Evolutionary conservation across 2,888 invertebrate genomes (phyloP), one percentile per base, ranked within the genome.

Genomic region (Spatulosminthurus flaviceps): DNA sequence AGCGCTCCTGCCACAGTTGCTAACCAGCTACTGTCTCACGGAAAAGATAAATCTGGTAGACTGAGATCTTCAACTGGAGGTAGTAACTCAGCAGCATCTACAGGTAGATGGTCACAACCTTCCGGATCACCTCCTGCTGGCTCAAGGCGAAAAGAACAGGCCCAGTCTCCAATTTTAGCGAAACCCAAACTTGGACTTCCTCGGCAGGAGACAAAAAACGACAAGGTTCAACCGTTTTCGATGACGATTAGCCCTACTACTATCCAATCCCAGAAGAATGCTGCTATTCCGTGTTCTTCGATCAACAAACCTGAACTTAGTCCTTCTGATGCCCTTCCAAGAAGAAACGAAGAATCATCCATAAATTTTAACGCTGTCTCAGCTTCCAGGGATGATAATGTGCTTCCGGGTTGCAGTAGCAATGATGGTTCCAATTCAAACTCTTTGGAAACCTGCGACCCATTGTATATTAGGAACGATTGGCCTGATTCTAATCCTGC

Each of bases 191-290:
- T 74, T 1, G 34, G 34, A 9, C 9, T 2, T 64, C 22, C 42
- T 1, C 43, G 51, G 24, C 42, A 72, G 7, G 61, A 74, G 2
- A 64, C n/a, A 19, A 61, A 74, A 64, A 41, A 61, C 34, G 41
- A 34, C 29, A 61, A 74, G 21, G 22, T 1, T 9, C 67, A 24
- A 21, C 28, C 76, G 42, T 76, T 76, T 67, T n/a, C 22, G 19
- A 60, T 74, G 2, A 74, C 34, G n/a, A 74, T 74, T 19, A 74
- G 74, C 64, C 74, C 74, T 29, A 74, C 74, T 34, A 74, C 74
- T 21, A 21, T 74, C 7, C 29, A 41, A 74, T 16, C 72, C 0
- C 24, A 42, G n/a, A 67, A 26, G 9, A 72, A 43, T 22, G 13
- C 2, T 21, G 42, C 41, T 26, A 16, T 41, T 11, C 24, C 72